Evolutionary conservation across 2,888 invertebrate genomes (phyloP), one percentile per base, ranked within the genome.

Genomic region (Caenorhabditis plicata): DNA sequence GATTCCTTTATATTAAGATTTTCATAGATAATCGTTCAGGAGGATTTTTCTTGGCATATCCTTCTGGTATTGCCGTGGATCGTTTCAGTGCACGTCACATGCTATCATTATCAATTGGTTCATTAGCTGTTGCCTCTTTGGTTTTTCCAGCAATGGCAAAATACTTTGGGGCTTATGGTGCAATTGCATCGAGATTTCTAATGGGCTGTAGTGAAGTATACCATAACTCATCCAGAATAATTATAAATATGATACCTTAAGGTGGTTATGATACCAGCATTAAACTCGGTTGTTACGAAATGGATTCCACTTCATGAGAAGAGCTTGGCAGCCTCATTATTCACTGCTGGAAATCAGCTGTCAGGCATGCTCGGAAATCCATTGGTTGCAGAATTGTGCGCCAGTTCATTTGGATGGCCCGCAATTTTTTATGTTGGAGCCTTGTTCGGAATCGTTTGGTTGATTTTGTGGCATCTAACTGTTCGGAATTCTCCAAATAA

Each of bases 271-370:
- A 52, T 71, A n/a, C 75, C 75, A 4, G 50, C 70, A 2, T 29
- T 73, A 13, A 73, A 73, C 44, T 68, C 68, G 11, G 53, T 75
- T 49, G 62, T 70, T 9, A 68, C 67, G n/a, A 60, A 57, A 29
- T 75, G 75, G 75, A 66, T 75, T 36, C 75, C 75, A 15, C 35
- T 63, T 3, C 58, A 68, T 29, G 75, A 75, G 39, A 60, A 71
- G 36, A 62, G 64, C 38, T 56, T 70, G 2, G 75, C 72, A 2
- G 70, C 70, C 11, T 55, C 74, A 1, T 35, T 75, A 3, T 75
- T 68, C 57, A 75, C 75, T 2, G 46, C 69, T 4, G 75, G 74
- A 33, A 75, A 73, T 47, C 75, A 75, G 41, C 15, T 72, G 11
- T 45, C 52, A n/a, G 73, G 71, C 32, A 65, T 71, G 27, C 43